Evolutionary conservation across 2,113 vertebrate genomes (phyloP).

Genomic region (Syngnathoides biaculeatus): DNA sequence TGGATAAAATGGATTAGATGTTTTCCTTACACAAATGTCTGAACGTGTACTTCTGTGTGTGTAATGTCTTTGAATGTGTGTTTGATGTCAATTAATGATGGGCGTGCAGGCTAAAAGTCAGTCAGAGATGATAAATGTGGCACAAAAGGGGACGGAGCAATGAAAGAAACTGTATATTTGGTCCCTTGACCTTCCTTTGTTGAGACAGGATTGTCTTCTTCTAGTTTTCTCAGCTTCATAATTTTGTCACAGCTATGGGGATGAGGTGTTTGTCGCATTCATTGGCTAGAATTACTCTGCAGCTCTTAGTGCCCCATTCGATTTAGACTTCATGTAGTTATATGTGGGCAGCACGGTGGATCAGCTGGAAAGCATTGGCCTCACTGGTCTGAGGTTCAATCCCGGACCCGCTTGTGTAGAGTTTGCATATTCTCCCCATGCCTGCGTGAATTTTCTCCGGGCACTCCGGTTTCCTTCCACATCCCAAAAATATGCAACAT

Average conservation of each 20-base stretch:
- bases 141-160: slow-evolving; percentile 20
- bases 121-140: slow-evolving; percentile 34
- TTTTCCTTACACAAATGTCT: slow-evolving; percentile 14
- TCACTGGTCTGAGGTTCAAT: too few relatives aligned
- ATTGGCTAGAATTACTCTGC: too few relatives aligned
- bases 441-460: too few relatives aligned
- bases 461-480: too few relatives aligned
- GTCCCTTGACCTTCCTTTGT: slow-evolving; percentile 6
- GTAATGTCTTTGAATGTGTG: slow-evolving; percentile 18
- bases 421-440: too few relatives aligned
- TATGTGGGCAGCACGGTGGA: too few relatives aligned
- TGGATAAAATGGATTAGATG: slow-evolving; percentile 66
- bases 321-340: too few relatives aligned
- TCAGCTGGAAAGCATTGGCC: too few relatives aligned
- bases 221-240: background rate
- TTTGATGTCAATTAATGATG: slow-evolving; percentile 46
- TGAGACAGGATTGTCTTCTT: background rate
- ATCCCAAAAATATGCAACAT: too few relatives aligned
- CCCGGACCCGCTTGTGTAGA: too few relatives aligned
- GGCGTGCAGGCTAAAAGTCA: slow-evolving; percentile 51
- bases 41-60: slow-evolving; percentile 4
- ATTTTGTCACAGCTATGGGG: background rate
- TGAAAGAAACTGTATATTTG: background rate
- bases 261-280: background rate
- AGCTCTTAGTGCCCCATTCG: too few relatives aligned